phyloP scores from a whole-genome alignment of 2,113 vertebrate species.

The Benitochromis conjunctus region DNA sequence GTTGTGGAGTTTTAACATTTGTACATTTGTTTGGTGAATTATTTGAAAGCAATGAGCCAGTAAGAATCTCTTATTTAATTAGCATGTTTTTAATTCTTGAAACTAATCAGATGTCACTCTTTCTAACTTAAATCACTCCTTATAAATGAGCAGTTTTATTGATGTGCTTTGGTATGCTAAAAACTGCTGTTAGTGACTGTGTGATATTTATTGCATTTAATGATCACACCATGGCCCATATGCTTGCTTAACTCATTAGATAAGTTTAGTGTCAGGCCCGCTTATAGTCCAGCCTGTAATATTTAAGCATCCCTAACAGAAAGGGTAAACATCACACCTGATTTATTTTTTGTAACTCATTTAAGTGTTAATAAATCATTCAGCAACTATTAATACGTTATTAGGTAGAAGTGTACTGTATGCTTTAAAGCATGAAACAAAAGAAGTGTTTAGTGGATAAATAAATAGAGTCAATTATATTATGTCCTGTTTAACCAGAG shows the following conservation, averaged over 20 bases:
- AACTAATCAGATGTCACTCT: background rate
- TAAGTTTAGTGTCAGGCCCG: background rate
- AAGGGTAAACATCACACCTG: background rate
- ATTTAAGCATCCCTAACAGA: background rate
- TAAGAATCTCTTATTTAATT: background rate
- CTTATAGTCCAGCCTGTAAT: background rate
- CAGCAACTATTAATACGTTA: background rate
- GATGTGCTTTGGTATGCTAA: background rate
- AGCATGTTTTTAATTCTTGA: background rate
- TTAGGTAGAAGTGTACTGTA: background rate
- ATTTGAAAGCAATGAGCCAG: accelerated
- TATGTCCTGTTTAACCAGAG: background rate
- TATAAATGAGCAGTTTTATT: background rate
- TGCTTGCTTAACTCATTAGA: background rate
- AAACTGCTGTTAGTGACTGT: accelerated
- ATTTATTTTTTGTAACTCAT: background rate
- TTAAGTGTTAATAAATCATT: background rate
- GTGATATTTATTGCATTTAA: background rate
- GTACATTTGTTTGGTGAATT: background rate
- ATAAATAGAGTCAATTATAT: background rate
- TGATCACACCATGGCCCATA: background rate
- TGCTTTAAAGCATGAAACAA: background rate
- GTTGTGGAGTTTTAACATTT: background rate
- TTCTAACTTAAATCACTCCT: background rate
- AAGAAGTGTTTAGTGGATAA: too few relatives aligned